Evolutionary conservation across 1,140 invertebrate genomes (phyloP).

Genomic region (Rhopalosiphum maidis): DNA sequence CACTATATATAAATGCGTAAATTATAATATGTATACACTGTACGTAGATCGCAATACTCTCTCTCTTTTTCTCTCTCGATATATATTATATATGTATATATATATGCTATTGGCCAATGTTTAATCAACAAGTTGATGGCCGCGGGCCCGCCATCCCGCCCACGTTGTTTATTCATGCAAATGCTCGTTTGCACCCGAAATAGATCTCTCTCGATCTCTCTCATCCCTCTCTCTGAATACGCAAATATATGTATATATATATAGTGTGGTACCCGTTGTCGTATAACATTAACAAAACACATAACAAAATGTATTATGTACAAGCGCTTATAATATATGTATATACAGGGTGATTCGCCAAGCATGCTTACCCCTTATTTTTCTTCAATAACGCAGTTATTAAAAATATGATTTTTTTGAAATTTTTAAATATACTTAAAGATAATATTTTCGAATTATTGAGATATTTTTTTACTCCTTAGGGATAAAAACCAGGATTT

Average conservation of each 20-base stretch:
- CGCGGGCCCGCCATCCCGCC: not conserved
- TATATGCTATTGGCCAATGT: not conserved
- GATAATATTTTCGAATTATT: too few relatives aligned
- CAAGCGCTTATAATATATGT: not conserved
- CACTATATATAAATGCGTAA: not conserved
- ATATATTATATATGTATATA: not conserved
- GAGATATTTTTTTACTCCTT: too few relatives aligned
- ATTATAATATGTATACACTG: not conserved
- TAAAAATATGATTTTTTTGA: not conserved
- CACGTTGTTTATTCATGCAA: constrained; percentile 49
- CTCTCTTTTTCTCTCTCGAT: not conserved
- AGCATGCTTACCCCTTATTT: too few relatives aligned
- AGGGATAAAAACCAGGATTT: too few relatives aligned
- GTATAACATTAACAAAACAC: constrained; percentile 54
- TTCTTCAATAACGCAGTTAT: not conserved
- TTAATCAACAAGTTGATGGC: constrained; percentile 56
- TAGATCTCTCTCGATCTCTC: not conserved
- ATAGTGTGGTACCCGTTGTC: not conserved
- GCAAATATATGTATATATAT: not conserved
- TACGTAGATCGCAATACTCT: not conserved
- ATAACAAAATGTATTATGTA: constrained; percentile 26
- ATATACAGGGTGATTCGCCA: not conserved
- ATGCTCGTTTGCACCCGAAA: not conserved
- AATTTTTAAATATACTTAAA: too few relatives aligned
- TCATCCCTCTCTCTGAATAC: not conserved